Base-by-base conservation (phyloP, 2,888 invertebrate species). In the Arctia plantaginis region DNA sequence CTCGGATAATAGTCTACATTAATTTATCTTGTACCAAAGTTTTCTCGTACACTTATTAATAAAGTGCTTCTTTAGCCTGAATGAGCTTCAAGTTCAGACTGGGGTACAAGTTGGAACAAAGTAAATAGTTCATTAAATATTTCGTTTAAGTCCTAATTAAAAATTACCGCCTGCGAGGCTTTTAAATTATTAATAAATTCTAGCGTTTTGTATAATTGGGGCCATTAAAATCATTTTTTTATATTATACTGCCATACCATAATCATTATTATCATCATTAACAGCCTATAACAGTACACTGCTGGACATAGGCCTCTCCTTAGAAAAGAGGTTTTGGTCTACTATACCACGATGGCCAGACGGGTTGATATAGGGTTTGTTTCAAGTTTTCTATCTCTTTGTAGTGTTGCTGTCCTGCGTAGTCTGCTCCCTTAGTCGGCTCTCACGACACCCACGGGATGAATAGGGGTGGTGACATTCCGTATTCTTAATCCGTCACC, bases 161-260 rank as follows among this genome's bases (percentile, higher is more conserved):
- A 80, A 76, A 80, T 83, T 75, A 81, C 81, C 80, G 73, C 73
- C 66, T 23, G 70, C 62, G 64, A 82, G 73, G 71, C 74, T 83
- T 81, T 80, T 75, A 81, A 78, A 74, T 74, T 78, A 73, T 80
- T 81, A 78, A 78, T 80, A 65, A 82, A 83, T 83, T 81, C 73
- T 78, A 78, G 74, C 66, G 75, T 81, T 82, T 81, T 81, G 77
- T 81, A 78, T 76, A 76, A 73, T 51, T 47, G 39, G 10, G 55
- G 74, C 83, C 71, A 78, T 72, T 39, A 64, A 47, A 65, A 23
- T 18, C 33, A 33, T 33, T 68, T 33, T 51, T 18, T n/a, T 20
- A 39, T 8, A 55, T 55, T n/a, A 55, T 55, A 41, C 8, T 41
- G 12, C 39, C n/a, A n/a, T n/a, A n/a, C n/a, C n/a, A n/a, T n/a